Evolutionary conservation across 2,113 vertebrate genomes (phyloP).

Genomic region (Myotis yumanensis): DNA sequence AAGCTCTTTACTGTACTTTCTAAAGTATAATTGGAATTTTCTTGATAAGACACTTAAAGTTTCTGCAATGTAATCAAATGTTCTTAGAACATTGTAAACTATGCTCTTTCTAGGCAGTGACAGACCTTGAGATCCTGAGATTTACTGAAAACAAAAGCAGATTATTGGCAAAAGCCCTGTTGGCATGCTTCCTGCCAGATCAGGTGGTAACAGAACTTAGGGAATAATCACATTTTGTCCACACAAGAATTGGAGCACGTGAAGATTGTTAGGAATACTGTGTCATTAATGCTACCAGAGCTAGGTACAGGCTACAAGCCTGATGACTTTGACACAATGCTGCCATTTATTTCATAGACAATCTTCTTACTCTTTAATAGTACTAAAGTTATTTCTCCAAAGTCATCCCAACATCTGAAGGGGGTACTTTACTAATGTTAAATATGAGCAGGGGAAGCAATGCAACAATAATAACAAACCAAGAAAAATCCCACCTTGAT

Average conservation of each 20-base stretch:
- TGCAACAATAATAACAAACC: not conserved
- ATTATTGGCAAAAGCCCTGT: not conserved
- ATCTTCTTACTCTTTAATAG: not conserved
- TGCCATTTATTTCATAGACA: not conserved
- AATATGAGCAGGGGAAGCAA: not conserved
- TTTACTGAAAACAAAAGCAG: constrained; percentile 4
- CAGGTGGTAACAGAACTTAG: not conserved
- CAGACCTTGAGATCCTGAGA: not conserved
- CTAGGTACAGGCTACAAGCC: not conserved
- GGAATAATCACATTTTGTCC: not conserved
- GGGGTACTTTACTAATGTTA: not conserved
- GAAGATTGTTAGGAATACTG: not conserved
- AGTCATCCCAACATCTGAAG: not conserved
- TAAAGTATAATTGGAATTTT: constrained; percentile 26
- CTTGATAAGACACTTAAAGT: constrained; percentile 19
- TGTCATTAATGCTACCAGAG: not conserved
- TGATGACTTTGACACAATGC: not conserved
- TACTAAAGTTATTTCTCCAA: not conserved
- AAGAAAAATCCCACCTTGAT: not conserved
- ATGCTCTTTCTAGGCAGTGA: not conserved
- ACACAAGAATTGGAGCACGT: not conserved
- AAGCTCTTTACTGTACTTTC: not conserved
- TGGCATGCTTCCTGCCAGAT: not conserved
- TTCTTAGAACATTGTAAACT: not conserved
- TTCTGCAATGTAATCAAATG: not conserved